phyloP scores from a whole-genome alignment of 2,888 invertebrate genomes.

The Scaptomyza reducta region DNA sequence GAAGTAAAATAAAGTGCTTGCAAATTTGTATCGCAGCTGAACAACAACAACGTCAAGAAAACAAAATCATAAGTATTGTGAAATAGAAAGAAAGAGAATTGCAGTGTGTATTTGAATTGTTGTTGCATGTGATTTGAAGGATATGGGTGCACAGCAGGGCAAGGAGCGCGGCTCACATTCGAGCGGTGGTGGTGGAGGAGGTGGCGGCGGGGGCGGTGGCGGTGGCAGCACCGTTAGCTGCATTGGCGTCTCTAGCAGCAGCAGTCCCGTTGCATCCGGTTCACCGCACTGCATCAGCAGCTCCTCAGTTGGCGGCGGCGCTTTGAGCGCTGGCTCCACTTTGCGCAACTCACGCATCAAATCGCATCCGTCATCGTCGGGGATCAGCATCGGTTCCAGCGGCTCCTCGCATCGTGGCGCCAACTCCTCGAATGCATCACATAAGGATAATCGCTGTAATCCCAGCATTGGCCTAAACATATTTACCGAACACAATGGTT shows the following conservation, averaged over 20 bases:
- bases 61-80: constrained; percentile 40
- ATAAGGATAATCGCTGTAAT: constrained; percentile 88
- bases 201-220: constrained; percentile 63
- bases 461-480: constrained; percentile 91
- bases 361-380: constrained; percentile 63
- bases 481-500: constrained; percentile 97
- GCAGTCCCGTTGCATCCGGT: constrained; percentile 75
- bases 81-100: constrained; percentile 8
- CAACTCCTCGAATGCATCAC: constrained; percentile 41
- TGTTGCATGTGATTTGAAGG: constrained; percentile 53
- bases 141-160: constrained; percentile 96
- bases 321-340: constrained; percentile 85
- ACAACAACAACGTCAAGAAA: constrained; percentile 10
- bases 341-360: constrained; percentile 91
- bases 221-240: constrained; percentile 81
- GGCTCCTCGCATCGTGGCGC: constrained; percentile 66
- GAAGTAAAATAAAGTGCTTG: constrained; percentile 39
- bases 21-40: constrained; percentile 19
- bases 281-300: constrained; percentile 81
- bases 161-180: constrained; percentile 90
- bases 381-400: constrained; percentile 56
- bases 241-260: constrained; percentile 86
- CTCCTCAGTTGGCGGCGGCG: constrained; percentile 48
- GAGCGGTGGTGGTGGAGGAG: constrained; percentile 80
- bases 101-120: constrained; percentile 32